Percentiles rank a stretch among this genome's conserved stretches.
phyloP scores from a whole-genome alignment of 2,113 vertebrate genomes.

The Cochlearius cochlearius region DNA sequence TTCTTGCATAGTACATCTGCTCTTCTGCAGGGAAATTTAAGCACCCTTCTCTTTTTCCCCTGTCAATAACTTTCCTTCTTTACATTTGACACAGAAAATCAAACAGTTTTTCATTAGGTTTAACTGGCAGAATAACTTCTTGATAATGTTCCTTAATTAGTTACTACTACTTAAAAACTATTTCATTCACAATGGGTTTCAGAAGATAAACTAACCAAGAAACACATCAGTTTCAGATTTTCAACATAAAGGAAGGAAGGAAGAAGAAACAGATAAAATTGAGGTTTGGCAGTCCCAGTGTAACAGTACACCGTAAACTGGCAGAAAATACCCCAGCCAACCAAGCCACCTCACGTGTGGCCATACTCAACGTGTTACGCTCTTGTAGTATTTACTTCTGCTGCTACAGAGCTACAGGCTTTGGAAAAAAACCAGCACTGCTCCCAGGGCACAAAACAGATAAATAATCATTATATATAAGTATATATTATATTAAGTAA shows the following conservation, averaged over 20 bases:
- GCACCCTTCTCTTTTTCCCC: neutral
- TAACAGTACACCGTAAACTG: neutral
- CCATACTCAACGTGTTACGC: accelerated
- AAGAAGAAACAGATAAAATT: neutral
- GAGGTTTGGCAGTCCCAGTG: neutral
- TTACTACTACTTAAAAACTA: neutral
- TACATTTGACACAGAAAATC: neutral
- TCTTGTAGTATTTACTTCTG: neutral
- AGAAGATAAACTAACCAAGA: neutral
- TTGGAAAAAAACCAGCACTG: neutral
- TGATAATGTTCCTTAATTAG: neutral
- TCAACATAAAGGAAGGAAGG: neutral
- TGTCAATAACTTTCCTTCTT: neutral
- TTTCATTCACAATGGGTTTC: neutral
- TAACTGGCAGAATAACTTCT: neutral
- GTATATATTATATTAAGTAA: neutral
- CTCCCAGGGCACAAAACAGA: neutral
- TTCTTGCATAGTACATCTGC: neutral
- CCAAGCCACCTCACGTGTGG: neutral
- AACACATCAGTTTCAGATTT: neutral
- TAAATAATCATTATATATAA: neutral
- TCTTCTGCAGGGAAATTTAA: neutral
- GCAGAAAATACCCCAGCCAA: neutral
- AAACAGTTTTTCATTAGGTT: neutral
- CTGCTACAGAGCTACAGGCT: neutral